Percentiles rank a stretch among this genome's conserved stretches.
phyloP scores from a whole-genome alignment of 2,888 invertebrate genomes.

The Chironomus tentans region DNA sequence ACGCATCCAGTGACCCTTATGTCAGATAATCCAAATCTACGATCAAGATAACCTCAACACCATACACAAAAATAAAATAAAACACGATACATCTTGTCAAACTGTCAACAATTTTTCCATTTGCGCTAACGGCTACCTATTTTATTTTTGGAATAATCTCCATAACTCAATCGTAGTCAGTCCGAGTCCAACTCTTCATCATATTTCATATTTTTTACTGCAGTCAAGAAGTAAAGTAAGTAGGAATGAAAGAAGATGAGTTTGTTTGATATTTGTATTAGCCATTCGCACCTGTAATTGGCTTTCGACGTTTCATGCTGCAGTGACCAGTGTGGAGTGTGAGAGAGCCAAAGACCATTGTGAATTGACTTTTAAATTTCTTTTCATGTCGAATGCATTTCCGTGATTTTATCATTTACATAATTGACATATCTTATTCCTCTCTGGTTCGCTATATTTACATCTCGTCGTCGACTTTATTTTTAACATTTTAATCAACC shows the following conservation, averaged over 20 bases:
- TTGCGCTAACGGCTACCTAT: no score
- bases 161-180: no score
- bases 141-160: no score
- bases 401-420: slow-evolving; percentile 25
- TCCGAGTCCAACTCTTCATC: neutral
- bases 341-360: neutral
- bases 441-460: neutral
- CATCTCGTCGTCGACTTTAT: neutral
- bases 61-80: no score
- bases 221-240: no score
- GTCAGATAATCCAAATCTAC: no score
- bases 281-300: slow-evolving; percentile 21
- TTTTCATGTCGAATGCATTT: slow-evolving; percentile 4
- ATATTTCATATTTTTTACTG: neutral
- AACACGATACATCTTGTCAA: no score
- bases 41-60: no score
- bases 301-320: slow-evolving; percentile 1
- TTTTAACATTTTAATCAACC: slow-evolving; percentile 23
- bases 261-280: slow-evolving; percentile 9
- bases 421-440: slow-evolving; percentile 25
- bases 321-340: neutral
- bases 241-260: neutral
- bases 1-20: no score
- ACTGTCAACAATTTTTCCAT: no score
- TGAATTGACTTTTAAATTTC: slow-evolving; percentile 19